Base-by-base conservation (phyloP, 2,113 vertebrate genomes). In the Bufo bufo region DNA sequence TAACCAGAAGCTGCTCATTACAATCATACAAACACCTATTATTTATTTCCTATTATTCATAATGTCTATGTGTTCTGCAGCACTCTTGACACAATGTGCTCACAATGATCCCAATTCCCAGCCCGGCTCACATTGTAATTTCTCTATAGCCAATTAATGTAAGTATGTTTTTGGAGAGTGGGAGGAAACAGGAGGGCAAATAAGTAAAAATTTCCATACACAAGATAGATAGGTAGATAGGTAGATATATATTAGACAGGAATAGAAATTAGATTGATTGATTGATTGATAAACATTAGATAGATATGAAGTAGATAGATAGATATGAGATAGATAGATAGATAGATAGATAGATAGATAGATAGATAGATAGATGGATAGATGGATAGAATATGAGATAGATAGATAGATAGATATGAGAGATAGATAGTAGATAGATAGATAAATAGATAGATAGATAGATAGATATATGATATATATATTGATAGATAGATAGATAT, bases 401-500 rank as follows among this genome's bases (percentile, higher is more conserved):
- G n/a, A 17, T 16, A 61, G 59, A 65, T 69, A 75, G 72, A 49
- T 19, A 75, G 72, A 75, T 75, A 75, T n/a, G 72, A 8, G 47
- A 17, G 10, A 45, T 69, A 33, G 65, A 69, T 23, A 69, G 65
- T 69, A 69, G 65, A 69, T 69, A 69, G 61, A 69, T 69, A 69
- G 65, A 69, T 69, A 19, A 3, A 17, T 17, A 33, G 33, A 33
- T 33, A 33, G 33, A 33, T 33, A 16, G 17, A n/a, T 65, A 65
- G 20, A 65, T 65, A 65, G 63, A 65, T 61, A 65, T 0, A 65
- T 65, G n/a, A 65, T n/a, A 65, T 6, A 65, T 65, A 72, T n/a
- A n/a, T n/a, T n/a, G 69, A 69, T 69, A 69, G 65, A 69, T 69
- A 69, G 65, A 69, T 69, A 69, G 65, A 69, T 69, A 69, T n/a